Conservation (phyloP, 2,888 invertebrate species). For the Luperina testacea region DNA sequence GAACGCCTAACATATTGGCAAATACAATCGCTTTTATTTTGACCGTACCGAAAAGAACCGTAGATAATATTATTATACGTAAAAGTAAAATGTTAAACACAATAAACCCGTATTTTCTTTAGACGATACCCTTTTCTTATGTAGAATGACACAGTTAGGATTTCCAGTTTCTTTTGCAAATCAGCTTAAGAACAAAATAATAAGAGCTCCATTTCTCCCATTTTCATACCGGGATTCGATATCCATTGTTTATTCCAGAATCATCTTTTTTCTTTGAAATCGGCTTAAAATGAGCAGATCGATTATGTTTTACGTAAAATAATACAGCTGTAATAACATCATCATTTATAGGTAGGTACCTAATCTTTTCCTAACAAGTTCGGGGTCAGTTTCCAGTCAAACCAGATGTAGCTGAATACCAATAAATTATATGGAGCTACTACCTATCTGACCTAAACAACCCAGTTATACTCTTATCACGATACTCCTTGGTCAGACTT, state of each 20-base stretch:
- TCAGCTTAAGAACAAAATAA: slow-evolving; percentile 48
- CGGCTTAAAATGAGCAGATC: neutral
- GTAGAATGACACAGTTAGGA: slow-evolving; percentile 28
- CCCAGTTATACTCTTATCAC: no score
- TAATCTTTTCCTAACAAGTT: neutral
- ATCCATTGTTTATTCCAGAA: neutral
- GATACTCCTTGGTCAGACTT: neutral
- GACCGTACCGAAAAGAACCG: neutral
- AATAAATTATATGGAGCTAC: no score
- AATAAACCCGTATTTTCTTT: slow-evolving; percentile 39
- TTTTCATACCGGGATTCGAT: neutral
- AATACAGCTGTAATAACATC: neutral
- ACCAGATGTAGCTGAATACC: no score
- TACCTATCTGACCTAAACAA: no score
- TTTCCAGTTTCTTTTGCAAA: slow-evolving; percentile 32
- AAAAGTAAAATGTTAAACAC: slow-evolving; percentile 39
- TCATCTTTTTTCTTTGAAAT: neutral
- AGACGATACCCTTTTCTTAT: slow-evolving; percentile 46
- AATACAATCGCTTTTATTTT: neutral
- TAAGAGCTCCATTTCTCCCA: slow-evolving; percentile 1
- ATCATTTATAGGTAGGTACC: neutral
- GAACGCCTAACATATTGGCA: neutral
- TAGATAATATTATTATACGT: slow-evolving; percentile 28
- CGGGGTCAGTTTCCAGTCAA: neutral
- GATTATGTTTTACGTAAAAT: neutral